Percentiles rank a stretch among this genome's conserved stretches.
Evolutionary conservation across 2,797 vertebrate genomes (phyloP).

Genomic region (Synanceia verrucosa): DNA sequence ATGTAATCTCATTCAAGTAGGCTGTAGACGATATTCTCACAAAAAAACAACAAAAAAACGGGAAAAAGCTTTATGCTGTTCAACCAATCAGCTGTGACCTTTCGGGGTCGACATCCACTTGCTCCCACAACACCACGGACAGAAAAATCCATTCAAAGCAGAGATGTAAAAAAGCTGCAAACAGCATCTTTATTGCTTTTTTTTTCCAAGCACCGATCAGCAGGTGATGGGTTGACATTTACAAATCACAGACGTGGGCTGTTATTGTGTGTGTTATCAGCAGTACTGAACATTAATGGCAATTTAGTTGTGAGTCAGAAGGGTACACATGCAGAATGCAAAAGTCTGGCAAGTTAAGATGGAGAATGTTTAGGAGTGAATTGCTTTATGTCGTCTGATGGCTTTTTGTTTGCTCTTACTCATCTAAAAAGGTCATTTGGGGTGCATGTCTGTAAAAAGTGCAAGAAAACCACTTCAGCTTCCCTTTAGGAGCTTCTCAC

Average conservation of each 20-base stretch:
- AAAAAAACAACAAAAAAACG: slow-evolving; percentile 43
- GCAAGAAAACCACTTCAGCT: neutral
- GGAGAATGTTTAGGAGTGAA: neutral
- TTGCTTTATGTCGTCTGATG: neutral
- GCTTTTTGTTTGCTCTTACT: neutral
- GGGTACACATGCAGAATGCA: neutral
- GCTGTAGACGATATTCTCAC: slow-evolving; percentile 32
- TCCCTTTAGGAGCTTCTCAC: neutral
- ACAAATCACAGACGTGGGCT: slow-evolving; percentile 34
- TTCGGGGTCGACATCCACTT: slow-evolving; percentile 52
- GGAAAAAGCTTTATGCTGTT: slow-evolving; percentile 72
- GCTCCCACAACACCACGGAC: slow-evolving; percentile 15
- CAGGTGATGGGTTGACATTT: slow-evolving; percentile 64
- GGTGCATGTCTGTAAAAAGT: neutral
- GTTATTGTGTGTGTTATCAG: slow-evolving; percentile 33
- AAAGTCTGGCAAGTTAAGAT: neutral
- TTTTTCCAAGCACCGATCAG: slow-evolving; percentile 13
- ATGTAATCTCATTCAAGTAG: slow-evolving; percentile 43
- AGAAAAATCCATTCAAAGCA: slow-evolving; percentile 33
- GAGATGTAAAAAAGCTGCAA: slow-evolving; percentile 38
- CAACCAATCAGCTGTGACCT: slow-evolving; percentile 71
- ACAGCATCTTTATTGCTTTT: slow-evolving; percentile 35
- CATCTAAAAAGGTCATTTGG: neutral
- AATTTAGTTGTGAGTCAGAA: neutral
- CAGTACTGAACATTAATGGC: neutral